These are phyloP conservation scores for Microctonus aethiopoides DNA, from an alignment of 2,888 invertebrate genomes.

Conservation along the genomic window DNA sequence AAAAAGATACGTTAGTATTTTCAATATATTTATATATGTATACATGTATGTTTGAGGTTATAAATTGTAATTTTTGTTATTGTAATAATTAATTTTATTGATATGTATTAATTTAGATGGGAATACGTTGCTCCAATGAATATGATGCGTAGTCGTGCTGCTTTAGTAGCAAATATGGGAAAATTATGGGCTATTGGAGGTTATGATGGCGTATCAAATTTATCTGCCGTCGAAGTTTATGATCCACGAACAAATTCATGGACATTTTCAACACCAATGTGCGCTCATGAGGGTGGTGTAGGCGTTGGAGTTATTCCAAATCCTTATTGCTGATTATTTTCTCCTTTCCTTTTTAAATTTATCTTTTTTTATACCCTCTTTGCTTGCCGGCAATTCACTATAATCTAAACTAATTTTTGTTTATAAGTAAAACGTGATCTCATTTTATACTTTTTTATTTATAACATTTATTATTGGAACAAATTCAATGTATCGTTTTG, in stretches of 20 bases:
- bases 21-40: background rate
- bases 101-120: slow-evolving; percentile 76
- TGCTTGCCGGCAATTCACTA: too few relatives aligned
- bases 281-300: slow-evolving; percentile 89
- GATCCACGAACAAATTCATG: slow-evolving; percentile 79
- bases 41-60: too few relatives aligned
- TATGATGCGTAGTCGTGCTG: slow-evolving; percentile 83
- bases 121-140: slow-evolving; percentile 83
- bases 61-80: too few relatives aligned
- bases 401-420: background rate
- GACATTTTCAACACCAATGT: slow-evolving; percentile 82
- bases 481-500: background rate
- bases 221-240: slow-evolving; percentile 87
- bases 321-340: slow-evolving; percentile 33
- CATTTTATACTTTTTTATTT: slow-evolving; percentile 4
- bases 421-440: background rate
- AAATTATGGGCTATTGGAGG: slow-evolving; percentile 86
- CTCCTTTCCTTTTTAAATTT: too few relatives aligned
- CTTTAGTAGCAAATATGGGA: slow-evolving; percentile 85
- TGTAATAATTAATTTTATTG: too few relatives aligned
- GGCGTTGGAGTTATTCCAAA: slow-evolving; percentile 85
- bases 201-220: slow-evolving; percentile 82
- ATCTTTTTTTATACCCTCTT: too few relatives aligned
- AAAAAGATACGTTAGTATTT: slow-evolving; percentile 73
- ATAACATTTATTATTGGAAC: background rate